Evolutionary conservation across 2,113 vertebrate species (phyloP), one percentile per base, ranked within the genome.

Genomic region (Perognathus longimembris): DNA sequence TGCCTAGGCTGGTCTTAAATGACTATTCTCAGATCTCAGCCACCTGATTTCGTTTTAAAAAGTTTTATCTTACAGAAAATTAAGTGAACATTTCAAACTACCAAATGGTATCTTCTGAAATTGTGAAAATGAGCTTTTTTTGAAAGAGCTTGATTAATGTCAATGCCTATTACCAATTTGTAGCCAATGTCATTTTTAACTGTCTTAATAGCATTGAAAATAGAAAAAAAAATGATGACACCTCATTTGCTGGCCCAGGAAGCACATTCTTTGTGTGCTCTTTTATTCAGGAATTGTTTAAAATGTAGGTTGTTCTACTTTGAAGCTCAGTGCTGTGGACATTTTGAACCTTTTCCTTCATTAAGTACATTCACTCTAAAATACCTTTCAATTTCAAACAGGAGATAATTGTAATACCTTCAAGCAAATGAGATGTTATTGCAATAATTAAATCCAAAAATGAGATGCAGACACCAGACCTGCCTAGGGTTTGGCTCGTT

Each of bases 351-450:
- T 92, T 97, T 97, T 97, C 97, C 97, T 96, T 98, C 97, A 97
- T 98, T 98, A 98, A 97, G 91, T 95, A 38, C 97, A 97, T 97
- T 98, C 96, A 97, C 97, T 97, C 97, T 97, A 97, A 97, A 98
- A 97, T 97, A 97, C 94, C 97, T 96, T 94, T 98, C 96, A 73
- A 96, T 98, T 97, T 97, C 97, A 98, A 98, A 97, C 95, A 97
- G 96, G 96, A 96, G 97, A 97, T 98, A 98, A 98, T 98, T 97
- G 94, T 97, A 98, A 97, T 97, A 98, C 97, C 97, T 98, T 97
- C 96, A 96, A 98, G 96, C 88, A 98, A 98, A 98, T 98, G 95
- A 97, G 96, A 97, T 98, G 96, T 97, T 98, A 98, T 97, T 98
- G 95, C 96, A 98, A 97, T 97, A 97, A 98, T 98, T 98, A 98